Evolutionary conservation across 2,888 invertebrate genomes (phyloP), one percentile per base, ranked within the genome.

Genomic region (Papilio elwesi): DNA sequence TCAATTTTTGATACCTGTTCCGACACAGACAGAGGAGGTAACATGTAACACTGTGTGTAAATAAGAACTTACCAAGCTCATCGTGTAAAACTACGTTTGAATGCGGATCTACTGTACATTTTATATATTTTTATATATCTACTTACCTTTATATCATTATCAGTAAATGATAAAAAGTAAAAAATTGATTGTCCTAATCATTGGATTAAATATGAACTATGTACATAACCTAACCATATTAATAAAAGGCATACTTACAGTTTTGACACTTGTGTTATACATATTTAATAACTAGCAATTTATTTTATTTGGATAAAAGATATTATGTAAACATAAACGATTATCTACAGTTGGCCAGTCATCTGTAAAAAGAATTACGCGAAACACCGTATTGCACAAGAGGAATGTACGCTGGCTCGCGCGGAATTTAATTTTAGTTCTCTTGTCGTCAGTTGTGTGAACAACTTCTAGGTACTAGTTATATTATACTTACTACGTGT

Each of bases 191-290:
- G 63, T 53, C 16, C 55, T 52, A 71, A 66, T 71, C 63, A 43
- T 62, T 63, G n/a, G 36, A 71, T 68, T 53, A 55, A 59, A 10
- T 49, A 55, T 49, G 63, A 68, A 26, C 43, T 47, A 55, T 49
- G 16, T 52, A 63, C 68, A 65, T 72, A 72, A 72, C 72, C 72
- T 72, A 67, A 63, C 53, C 63, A 36, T 36, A 13, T 59, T 48
- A 7, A 62, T 55, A 62, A 38, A 68, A 72, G 63, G 6, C 11
- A 16, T 68, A 78, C 78, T 78, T 75, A 78, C 78, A 59, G 74
- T 69, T 76, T 76, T 78, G 6, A 71, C 51, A 75, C 74, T 78
- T 67, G 63, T 49, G 26, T 70, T 77, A 43, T 5, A 43, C 43
- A 43, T 51, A 5, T 70, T 3, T 43, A 38, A 51, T 47, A 11